These are phyloP conservation scores for Andrena minutula DNA, from an alignment of 2,888 invertebrate species.

Conservation along the genomic window DNA sequence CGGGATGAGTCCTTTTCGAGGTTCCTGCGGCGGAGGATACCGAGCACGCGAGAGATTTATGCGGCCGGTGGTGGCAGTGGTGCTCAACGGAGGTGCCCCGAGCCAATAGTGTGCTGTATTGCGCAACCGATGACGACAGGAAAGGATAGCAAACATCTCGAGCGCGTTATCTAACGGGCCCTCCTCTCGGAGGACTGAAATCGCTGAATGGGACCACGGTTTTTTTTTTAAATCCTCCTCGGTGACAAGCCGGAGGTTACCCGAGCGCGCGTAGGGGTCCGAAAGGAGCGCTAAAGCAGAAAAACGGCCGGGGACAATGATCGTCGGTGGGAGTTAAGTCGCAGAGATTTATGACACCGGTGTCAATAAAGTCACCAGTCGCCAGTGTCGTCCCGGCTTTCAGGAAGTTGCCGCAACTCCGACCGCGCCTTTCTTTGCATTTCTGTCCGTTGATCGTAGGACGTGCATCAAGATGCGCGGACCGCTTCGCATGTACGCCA, in stretches of 20 bases:
- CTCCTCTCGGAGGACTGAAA: not conserved
- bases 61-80: slow-evolving; percentile 65
- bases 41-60: slow-evolving; percentile 70
- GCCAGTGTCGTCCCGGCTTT: slow-evolving; percentile 59
- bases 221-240: not conserved
- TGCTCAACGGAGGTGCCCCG: slow-evolving; percentile 56
- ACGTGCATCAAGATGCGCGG: slow-evolving; percentile 53
- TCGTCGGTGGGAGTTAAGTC: slow-evolving; percentile 74
- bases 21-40: slow-evolving; percentile 62
- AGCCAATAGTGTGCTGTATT: not conserved
- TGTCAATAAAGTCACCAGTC: slow-evolving; percentile 78
- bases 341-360: slow-evolving; percentile 75
- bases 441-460: slow-evolving; percentile 56
- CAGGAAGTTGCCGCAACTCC: slow-evolving; percentile 47
- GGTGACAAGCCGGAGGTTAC: not conserved
- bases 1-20: slow-evolving; percentile 67
- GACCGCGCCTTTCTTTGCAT: slow-evolving; percentile 60
- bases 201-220: not conserved
- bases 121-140: not conserved
- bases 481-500: slow-evolving; percentile 48
- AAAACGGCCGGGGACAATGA: slow-evolving; percentile 68
- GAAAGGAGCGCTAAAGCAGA: slow-evolving; percentile 32
- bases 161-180: slow-evolving; percentile 3
- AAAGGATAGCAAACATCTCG: not conserved
- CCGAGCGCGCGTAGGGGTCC: slow-evolving; percentile 14